Evolutionary conservation across 2,113 vertebrate species (phyloP), one percentile per base, ranked within the genome.

Genomic region (Pachyramphus minor): DNA sequence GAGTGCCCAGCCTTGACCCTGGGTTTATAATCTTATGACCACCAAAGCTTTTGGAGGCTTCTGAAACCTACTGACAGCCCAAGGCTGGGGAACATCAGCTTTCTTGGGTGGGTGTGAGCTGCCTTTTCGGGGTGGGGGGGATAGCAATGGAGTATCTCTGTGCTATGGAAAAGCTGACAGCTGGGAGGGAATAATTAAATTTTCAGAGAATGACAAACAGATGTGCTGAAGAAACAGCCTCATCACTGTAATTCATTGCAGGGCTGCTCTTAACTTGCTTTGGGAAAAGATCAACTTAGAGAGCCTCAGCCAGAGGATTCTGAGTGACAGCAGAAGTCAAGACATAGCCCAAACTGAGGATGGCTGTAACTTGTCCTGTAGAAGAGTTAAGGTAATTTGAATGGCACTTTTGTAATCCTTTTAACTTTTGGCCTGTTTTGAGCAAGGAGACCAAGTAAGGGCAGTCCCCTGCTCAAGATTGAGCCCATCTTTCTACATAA

Each of bases 211-310:
- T 8, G 27, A 3, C 10, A 72, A 42, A 21, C 5, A 56, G 16
- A 22, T 50, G 6, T 39, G 25, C 8, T 39, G 35, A 69, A 74
- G 82, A 75, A 87, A 25, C 23, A 33, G 56, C 31, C 8, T 2
- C 3, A 5, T 49, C 1, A 1, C 24, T 69, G 27, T 45, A 41
- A 16, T 17, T 60, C 30, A 0, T 5, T 82, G 27, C 41, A n/a
- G 50, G 55, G 12, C 11, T 88, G 11, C 11, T 74, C 11, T 58
- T 2, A 3, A 35, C 31, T 58, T 62, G 3, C 45, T 9, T 18
- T 25, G 42, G 37, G 17, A 78, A 55, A 37, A 9, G 8, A 21
- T n/a, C 11, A 21, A 12, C 5, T 58, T 31, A 8, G 0, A 39
- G 35, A 41, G 31, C 11, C 22, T 24, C 23, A 72, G 24, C 3